phyloP scores from a whole-genome alignment of 2,113 vertebrate species.

The Chamaea fasciata region DNA sequence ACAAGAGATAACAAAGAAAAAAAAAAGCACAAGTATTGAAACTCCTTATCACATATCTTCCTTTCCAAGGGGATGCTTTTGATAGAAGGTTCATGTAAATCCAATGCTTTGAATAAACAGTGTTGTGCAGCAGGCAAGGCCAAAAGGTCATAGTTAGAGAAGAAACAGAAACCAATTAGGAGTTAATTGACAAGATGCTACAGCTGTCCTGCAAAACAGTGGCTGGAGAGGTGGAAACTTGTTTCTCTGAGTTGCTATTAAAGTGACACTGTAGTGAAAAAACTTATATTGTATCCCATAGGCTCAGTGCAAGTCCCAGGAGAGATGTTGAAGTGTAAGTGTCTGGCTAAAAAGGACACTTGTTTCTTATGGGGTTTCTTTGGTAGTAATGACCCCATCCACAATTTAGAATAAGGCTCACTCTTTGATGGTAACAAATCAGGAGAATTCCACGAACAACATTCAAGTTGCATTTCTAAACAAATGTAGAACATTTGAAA shows the following conservation, averaged over 20 bases:
- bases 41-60: slow-evolving; percentile 13
- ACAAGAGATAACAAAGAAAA: neutral
- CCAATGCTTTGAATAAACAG: neutral
- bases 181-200: neutral
- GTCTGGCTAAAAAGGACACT: neutral
- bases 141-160: neutral
- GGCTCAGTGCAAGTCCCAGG: rapidly evolving
- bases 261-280: neutral
- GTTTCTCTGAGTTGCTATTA: neutral
- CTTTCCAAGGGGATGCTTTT: neutral
- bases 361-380: neutral
- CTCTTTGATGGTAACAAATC: neutral
- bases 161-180: neutral
- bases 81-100: neutral
- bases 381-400: neutral
- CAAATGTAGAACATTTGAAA: neutral
- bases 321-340: neutral
- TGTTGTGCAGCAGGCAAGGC: neutral
- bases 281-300: neutral
- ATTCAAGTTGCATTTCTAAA: neutral
- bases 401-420: neutral
- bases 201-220: neutral
- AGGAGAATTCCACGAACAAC: neutral
- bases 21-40: slow-evolving; percentile 25
- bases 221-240: neutral